These are phyloP conservation scores for Rhopalosiphum padi DNA, from an alignment of 1,140 invertebrate species.

Conservation along the genomic window DNA sequence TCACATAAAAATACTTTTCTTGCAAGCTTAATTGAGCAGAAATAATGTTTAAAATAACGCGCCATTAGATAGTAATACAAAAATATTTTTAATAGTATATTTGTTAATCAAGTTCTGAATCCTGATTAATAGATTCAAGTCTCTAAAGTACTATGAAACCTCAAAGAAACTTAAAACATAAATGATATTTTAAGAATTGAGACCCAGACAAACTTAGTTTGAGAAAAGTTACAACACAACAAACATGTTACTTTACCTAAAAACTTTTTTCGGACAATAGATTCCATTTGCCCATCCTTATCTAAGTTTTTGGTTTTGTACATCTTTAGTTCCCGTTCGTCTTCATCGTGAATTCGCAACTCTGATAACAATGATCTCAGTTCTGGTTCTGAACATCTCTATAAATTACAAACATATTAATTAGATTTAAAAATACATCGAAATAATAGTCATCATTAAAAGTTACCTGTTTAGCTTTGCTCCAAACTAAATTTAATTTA, in stretches of 20 bases:
- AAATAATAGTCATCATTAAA: not conserved
- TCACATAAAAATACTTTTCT: not conserved
- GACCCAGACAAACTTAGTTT: not conserved
- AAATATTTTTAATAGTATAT: too few species aligned
- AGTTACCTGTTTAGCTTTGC: conserved; percentile 80
- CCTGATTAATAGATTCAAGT: too few species aligned
- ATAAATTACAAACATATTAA: conserved; percentile 61
- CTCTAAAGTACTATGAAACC: too few species aligned
- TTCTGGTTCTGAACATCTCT: conserved; percentile 84
- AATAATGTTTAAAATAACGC: not conserved
- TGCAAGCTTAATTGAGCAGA: not conserved
- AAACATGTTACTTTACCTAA: conserved; percentile 66
- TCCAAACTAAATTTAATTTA: conserved; percentile 84
- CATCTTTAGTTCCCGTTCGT: conserved; percentile 85
- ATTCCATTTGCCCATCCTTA: conserved; percentile 85
- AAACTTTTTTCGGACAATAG: conserved; percentile 80
- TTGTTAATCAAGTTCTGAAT: too few species aligned
- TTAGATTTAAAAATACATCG: conserved; percentile 55
- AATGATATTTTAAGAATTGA: not conserved
- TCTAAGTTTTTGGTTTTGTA: conserved; percentile 78
- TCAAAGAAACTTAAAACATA: not conserved
- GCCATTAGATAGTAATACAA: not conserved
- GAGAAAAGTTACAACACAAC: not conserved
- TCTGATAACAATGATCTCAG: conserved; percentile 86
- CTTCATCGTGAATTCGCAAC: conserved; percentile 90